phyloP scores from a whole-genome alignment of 1,140 invertebrate genomes.

The Tyrophagus putrescentiae region DNA sequence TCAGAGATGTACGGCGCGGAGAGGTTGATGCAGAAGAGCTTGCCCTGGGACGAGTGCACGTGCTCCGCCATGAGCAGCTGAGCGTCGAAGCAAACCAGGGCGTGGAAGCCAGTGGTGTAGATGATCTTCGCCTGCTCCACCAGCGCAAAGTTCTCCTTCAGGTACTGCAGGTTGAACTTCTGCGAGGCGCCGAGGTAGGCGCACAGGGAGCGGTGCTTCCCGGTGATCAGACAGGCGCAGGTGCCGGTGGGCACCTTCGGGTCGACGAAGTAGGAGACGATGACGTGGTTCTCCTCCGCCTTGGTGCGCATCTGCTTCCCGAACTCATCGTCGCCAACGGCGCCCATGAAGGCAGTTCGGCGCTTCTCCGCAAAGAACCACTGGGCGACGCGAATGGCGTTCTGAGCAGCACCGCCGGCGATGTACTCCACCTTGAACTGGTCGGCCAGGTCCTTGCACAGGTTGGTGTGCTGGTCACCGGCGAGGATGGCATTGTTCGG shows the following conservation, averaged over 20 bases:
- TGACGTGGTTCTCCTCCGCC: conserved; percentile 64
- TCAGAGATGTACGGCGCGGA: conserved; percentile 88
- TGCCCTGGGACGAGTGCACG: conserved; percentile 1
- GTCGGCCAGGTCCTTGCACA: conserved; percentile 55
- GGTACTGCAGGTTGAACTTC: conserved; percentile 67
- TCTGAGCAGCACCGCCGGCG: conserved; percentile 32
- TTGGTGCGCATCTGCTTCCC: conserved; percentile 66
- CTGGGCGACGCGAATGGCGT: conserved; percentile 22
- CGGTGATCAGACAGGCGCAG: conserved; percentile 71
- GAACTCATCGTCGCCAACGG: conserved; percentile 79
- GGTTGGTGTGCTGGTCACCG: conserved; percentile 55
- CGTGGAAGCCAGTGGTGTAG: conserved; percentile 22
- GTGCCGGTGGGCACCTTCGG: conserved; percentile 62
- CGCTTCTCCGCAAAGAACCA: conserved; percentile 19
- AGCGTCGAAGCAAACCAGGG: conserved; percentile 15
- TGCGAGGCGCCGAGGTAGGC: conserved; percentile 91
- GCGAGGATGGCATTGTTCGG: conserved; percentile 70
- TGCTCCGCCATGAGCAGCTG: conserved; percentile 18
- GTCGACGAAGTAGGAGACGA: conserved; percentile 66
- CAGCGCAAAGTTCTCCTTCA: conserved; percentile 34
- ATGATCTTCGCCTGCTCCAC: conserved; percentile 18
- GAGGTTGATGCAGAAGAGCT: conserved; percentile 35
- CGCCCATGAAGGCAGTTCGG: conserved; percentile 61
- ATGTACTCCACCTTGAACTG: conserved; percentile 54
- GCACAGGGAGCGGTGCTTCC: conserved; percentile 69